Base-by-base conservation (phyloP, 2,797 vertebrate genomes). In the Myripristis murdjan region DNA sequence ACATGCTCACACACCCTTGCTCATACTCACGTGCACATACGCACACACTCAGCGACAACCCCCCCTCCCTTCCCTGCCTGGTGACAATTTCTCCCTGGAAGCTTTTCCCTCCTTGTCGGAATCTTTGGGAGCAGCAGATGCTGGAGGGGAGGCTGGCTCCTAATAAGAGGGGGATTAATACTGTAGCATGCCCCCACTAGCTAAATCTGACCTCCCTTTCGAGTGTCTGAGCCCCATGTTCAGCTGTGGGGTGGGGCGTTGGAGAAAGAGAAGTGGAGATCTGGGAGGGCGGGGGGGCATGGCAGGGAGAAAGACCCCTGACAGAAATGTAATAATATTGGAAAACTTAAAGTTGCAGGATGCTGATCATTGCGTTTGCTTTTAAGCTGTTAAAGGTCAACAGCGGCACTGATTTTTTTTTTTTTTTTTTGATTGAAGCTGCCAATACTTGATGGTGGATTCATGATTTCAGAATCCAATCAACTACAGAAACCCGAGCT, bases 141-240 rank as follows among this genome's bases (percentile, higher is more conserved):
- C 52, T 75, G 24, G 62, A 74, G 67, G 26, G 57, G 60, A 20
- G 12, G 31, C 49, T 12, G 39, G 31, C 66, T 70, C 16, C 53
- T 68, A 63, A 46, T 65, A 58, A 75, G 52, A 77, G 7, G 23
- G 20, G 73, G 73, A 73, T 81, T 81, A 81, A 68, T 64, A 41
- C 35, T 72, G 63, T 16, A 48, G 48, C 14, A 48, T 16, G 26
- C 48, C 53, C 49, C 37, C 24, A 4, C 48, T 49, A 43, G 35
- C 8, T 51, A 37, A 70, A 61, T 53, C 70, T 66, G 67, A 77
- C 65, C 69, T 47, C 22, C 62, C 31, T 31, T 41, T 8, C 16
- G 47, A 76, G 80, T 20, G 56, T 43, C 39, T 61, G 49, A 67
- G 51, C 52, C 12, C 41, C 35, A 41, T 12, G 28, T 64, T 71